Base-by-base conservation (phyloP, 2,888 invertebrate genomes). In the Odontomyia ornata region DNA sequence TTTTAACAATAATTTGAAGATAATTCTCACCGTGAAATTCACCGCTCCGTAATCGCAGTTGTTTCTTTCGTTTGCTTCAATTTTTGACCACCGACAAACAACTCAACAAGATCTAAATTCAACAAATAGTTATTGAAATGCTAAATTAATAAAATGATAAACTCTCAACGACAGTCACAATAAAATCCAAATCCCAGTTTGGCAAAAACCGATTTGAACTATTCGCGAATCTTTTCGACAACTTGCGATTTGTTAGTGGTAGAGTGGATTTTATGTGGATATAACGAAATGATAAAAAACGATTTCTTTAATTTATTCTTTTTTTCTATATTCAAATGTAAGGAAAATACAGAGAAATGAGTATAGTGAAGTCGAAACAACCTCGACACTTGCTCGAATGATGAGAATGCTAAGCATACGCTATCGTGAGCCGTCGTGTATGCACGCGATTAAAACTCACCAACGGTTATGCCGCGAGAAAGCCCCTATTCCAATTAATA, bases 311-410 rank as follows among this genome's bases (percentile, higher is more conserved):
- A 60, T 75, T 52, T 64, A 64, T 64, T 75, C 62, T 75, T 75
- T 75, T 43, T 75, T 52, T n/a, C n/a, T 36, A 62, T 75, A 62
- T 64, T 67, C 23, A 67, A 76, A 67, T 65, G 47, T 67, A 23
- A 18, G 46, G 25, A 75, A 62, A 47, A 75, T 75, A 75, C 62
- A 69, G 57, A 69, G 69, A 69, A 79, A 72, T 77, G 77, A 79
- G 75, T 73, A 71, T 79, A 43, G 76, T 77, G 77, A 79, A 79
- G 79, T 79, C 79, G 79, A 77, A 79, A 79, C 79, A 79, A 79
- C 79, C 79, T 79, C 79, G 79, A 79, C 79, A 79, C 79, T 79
- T 79, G 79, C 77, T 79, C 79, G 79, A 79, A 79, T 79, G 76
- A 79, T 75, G 76, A 79, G 75, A 76, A 77, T 76, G 69, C 76